Conservation (phyloP, 2,888 invertebrate genomes). For the Chirona hameri region DNA sequence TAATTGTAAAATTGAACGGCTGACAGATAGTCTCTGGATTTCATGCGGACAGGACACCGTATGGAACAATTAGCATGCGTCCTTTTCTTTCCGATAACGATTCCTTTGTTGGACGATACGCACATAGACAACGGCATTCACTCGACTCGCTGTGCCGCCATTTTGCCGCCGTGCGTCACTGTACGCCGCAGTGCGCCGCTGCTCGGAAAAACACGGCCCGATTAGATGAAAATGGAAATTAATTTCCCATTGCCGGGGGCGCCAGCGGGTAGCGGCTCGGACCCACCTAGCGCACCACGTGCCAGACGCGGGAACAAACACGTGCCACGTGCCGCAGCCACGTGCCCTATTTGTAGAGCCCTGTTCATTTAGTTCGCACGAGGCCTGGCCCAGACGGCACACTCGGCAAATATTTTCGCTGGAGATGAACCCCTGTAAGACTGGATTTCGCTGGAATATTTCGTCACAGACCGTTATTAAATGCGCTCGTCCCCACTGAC, state of each 20-base stretch:
- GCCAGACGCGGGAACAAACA: background rate
- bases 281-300: background rate
- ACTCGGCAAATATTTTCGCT: constrained; percentile 1
- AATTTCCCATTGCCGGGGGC: constrained; percentile 13
- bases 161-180: background rate
- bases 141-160: background rate
- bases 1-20: too few species aligned
- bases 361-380: constrained; percentile 26
- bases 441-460: background rate
- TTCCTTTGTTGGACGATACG: background rate
- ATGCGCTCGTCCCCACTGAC: too few species aligned
- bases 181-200: background rate
- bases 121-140: background rate
- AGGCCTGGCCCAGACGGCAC: background rate
- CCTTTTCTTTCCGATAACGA: background rate
- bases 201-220: background rate
- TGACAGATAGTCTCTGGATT: too few species aligned
- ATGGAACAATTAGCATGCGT: too few species aligned
- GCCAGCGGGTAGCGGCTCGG: background rate
- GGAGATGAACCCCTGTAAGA: background rate
- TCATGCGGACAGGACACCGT: too few species aligned
- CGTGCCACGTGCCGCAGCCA: constrained; percentile 9
- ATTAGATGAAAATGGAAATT: constrained; percentile 22
- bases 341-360: background rate
- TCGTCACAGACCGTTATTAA: background rate